Percentiles rank a stretch among this genome's conserved stretches.
Evolutionary conservation across 2,113 vertebrate species (phyloP).

Genomic region (Dolichotis patagonum): DNA sequence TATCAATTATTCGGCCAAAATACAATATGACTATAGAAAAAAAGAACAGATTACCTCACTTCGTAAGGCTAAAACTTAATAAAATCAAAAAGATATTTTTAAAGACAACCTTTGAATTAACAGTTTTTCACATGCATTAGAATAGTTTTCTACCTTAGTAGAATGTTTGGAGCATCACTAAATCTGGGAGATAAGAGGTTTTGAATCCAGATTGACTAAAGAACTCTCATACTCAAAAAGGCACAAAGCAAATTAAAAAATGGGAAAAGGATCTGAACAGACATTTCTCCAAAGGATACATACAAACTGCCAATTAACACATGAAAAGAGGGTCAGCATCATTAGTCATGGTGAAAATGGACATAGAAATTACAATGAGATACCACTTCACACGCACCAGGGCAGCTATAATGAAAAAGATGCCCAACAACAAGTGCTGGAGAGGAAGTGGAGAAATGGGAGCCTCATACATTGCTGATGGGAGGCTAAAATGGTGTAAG

Average conservation of each 20-base stretch:
- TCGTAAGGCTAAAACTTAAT: neutral
- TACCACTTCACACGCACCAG: neutral
- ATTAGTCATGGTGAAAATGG: neutral
- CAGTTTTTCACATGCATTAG: neutral
- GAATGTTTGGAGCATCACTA: neutral
- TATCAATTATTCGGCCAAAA: slow-evolving; percentile 37
- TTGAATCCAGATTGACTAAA: neutral
- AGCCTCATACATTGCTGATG: neutral
- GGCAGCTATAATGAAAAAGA: neutral
- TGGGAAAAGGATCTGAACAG: neutral
- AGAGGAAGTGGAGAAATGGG: neutral
- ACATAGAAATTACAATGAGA: neutral
- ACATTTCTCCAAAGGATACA: neutral
- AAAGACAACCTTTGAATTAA: neutral
- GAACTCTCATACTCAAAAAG: neutral
- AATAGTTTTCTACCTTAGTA: neutral
- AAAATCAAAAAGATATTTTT: neutral
- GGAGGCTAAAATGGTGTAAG: neutral
- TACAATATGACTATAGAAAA: neutral
- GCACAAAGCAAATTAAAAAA: neutral
- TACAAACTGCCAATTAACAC: neutral
- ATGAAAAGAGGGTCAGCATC: neutral
- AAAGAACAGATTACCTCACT: slow-evolving; percentile 16
- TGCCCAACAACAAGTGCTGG: neutral
- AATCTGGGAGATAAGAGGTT: neutral